Evolutionary conservation across 2,113 vertebrate species (phyloP).

Genomic region (Leucosticte australis): DNA sequence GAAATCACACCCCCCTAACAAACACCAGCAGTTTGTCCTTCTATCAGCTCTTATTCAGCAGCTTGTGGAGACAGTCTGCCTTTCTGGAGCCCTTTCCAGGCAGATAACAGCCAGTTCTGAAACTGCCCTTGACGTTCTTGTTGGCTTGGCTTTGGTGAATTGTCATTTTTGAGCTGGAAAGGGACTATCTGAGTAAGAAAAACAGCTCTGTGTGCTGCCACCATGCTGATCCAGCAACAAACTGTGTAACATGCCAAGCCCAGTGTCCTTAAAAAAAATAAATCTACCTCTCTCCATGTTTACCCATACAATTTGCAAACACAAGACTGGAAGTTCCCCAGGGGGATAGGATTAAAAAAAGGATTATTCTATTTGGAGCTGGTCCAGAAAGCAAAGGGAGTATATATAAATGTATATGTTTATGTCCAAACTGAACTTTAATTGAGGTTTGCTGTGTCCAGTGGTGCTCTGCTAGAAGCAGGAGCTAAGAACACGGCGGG

Average conservation of each 20-base stretch:
- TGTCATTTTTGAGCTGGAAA: neutral
- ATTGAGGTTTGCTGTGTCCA: neutral
- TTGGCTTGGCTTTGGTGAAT: neutral
- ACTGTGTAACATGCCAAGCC: neutral
- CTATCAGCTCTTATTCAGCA: constrained; percentile 71
- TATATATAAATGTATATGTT: neutral
- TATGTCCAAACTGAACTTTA: neutral
- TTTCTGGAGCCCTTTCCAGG: constrained; percentile 39
- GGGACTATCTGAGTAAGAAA: neutral
- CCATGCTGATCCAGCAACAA: neutral
- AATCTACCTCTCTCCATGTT: neutral
- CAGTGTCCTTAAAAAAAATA: neutral
- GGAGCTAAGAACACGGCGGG: neutral
- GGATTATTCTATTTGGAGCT: neutral
- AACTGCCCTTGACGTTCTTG: neutral
- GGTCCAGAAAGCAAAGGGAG: neutral
- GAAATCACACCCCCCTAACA: constrained; percentile 13
- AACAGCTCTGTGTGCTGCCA: neutral
- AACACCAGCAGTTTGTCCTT: constrained; percentile 54
- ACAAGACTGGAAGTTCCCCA: neutral
- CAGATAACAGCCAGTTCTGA: constrained; percentile 32
- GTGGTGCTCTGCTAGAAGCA: neutral
- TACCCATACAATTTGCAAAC: neutral
- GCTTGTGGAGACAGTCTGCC: constrained; percentile 65
- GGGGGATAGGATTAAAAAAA: neutral